Evolutionary conservation across 2,797 vertebrate genomes (phyloP).

Genomic region (Falco biarmicus): DNA sequence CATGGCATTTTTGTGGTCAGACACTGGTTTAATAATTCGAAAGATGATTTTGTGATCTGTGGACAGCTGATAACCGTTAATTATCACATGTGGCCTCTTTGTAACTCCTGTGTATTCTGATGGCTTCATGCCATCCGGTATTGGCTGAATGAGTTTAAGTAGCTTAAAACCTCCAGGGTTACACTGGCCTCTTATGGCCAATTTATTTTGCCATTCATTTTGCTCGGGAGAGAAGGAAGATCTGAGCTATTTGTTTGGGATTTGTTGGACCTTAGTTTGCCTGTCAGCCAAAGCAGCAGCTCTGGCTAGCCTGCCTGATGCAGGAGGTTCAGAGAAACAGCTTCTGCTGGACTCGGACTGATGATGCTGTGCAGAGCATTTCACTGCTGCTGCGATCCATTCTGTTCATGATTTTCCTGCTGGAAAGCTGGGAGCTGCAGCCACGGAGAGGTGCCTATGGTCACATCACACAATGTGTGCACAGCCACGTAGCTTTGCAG

Average conservation of each 20-base stretch:
- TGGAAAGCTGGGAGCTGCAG: neutral
- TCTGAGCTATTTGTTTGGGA: neutral
- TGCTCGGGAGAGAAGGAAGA: neutral
- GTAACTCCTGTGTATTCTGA: neutral
- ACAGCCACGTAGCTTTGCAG: neutral
- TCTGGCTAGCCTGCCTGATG: neutral
- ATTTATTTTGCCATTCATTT: neutral
- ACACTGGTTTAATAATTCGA: neutral
- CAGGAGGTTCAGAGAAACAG: neutral
- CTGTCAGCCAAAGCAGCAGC: neutral
- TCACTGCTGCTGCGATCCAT: neutral
- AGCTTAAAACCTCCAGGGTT: neutral
- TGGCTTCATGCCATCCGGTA: neutral
- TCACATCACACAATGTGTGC: accelerated
- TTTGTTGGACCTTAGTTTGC: neutral
- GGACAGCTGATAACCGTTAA: neutral
- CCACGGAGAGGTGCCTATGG: neutral
- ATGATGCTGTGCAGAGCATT: neutral
- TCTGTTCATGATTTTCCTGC: neutral
- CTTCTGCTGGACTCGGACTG: neutral
- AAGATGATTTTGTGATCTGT: neutral
- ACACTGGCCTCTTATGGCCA: neutral
- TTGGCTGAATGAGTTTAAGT: neutral
- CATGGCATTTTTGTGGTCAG: neutral
- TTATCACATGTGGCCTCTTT: neutral